A percentile compares a stretch with the other conserved stretches of the same genome.
These are phyloP conservation scores for Otus sunia DNA, from an alignment of 2,113 vertebrate species.

Conservation along the genomic window DNA sequence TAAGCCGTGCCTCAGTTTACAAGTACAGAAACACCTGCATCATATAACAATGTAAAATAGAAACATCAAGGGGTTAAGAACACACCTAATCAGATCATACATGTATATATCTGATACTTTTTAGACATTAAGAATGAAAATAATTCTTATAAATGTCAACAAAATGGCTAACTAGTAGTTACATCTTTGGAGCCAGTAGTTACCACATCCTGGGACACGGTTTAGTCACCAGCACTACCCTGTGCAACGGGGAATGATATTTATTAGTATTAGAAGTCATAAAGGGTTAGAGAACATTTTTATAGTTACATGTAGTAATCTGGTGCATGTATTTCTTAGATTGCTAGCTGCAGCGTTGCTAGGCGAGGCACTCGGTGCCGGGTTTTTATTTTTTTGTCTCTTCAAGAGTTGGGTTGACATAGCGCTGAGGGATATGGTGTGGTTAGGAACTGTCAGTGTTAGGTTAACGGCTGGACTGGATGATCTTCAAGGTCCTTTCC, in stretches of 20 bases:
- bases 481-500: too few species aligned
- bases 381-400: too few species aligned
- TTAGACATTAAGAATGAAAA: neutral
- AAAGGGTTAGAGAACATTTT: neutral
- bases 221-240: neutral
- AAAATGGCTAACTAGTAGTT: neutral
- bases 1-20: accelerated
- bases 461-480: too few species aligned
- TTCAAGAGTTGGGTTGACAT: too few species aligned
- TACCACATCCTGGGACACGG: neutral
- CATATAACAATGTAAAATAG: neutral
- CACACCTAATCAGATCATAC: neutral
- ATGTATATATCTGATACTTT: neutral
- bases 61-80: neutral
- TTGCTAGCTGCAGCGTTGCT: accelerated
- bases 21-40: neutral
- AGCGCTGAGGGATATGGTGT: too few species aligned
- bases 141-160: neutral
- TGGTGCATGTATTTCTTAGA: accelerated
- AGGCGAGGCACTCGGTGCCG: neutral
- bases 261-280: neutral
- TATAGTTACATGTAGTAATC: accelerated
- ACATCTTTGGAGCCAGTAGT: neutral
- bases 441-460: too few species aligned
- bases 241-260: neutral